Conservation (phyloP, 2,113 vertebrate genomes). For the Barnardius zonarius region DNA sequence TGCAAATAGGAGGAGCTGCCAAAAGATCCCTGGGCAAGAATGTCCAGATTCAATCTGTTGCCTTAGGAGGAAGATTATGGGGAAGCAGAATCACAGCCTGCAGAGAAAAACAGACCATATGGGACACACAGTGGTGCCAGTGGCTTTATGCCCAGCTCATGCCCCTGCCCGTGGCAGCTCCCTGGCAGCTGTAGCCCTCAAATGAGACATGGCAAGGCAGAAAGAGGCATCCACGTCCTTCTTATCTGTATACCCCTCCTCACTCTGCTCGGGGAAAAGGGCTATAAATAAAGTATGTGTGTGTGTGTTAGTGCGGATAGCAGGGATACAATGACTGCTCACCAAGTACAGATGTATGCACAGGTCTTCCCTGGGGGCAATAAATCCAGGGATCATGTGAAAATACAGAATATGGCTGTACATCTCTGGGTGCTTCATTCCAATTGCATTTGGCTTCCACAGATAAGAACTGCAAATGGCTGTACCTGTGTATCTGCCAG, state of each 20-base stretch:
- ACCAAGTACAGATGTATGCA: neutral
- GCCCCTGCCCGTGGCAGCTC: neutral
- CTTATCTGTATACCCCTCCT: neutral
- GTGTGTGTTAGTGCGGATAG: neutral
- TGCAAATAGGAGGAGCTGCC: neutral
- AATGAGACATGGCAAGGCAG: neutral
- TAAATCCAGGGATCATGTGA: neutral
- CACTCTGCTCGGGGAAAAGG: neutral
- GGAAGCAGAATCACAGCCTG: neutral
- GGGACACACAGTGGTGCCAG: neutral
- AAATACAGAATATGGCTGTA: neutral
- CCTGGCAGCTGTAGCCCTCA: neutral
- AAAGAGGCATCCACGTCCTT: neutral
- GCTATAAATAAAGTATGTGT: neutral
- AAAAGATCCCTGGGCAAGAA: constrained; percentile 38
- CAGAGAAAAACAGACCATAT: constrained; percentile 2
- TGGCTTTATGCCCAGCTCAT: neutral
- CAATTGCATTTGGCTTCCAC: neutral
- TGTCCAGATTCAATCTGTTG: constrained; percentile 36
- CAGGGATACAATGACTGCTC: neutral
- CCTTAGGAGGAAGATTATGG: neutral
- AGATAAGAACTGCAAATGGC: neutral
- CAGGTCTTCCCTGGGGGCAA: neutral
- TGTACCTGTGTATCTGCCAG: neutral
- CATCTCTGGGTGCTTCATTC: neutral